phyloP scores from a whole-genome alignment of 2,797 vertebrate species.

The Cuculus canorus region DNA sequence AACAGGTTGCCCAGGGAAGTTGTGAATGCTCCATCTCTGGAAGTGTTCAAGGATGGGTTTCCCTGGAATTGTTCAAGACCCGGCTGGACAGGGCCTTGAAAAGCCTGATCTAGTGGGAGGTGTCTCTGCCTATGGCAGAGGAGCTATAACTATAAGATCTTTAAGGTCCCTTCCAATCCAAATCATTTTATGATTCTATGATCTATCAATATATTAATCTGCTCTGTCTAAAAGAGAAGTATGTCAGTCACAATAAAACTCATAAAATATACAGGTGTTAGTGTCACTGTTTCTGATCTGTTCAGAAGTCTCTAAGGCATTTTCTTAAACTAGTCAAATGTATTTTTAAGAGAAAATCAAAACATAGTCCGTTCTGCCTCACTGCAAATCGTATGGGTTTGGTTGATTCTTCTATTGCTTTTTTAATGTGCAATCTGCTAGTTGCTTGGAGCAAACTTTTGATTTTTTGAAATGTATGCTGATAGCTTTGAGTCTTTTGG shows the following conservation, averaged over 20 bases:
- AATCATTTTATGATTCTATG: no score
- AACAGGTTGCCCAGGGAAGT: no score
- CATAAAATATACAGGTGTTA: no score
- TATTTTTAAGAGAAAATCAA: background rate
- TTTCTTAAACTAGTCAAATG: background rate
- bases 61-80: no score
- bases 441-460: background rate
- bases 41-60: no score
- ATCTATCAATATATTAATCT: background rate
- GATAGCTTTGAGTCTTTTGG: background rate
- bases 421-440: constrained; percentile 21
- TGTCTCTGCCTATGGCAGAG: no score
- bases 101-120: no score
- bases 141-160: no score
- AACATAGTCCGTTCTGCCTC: background rate
- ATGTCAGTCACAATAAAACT: background rate
- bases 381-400: background rate
- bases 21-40: no score
- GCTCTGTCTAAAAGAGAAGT: background rate
- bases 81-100: no score
- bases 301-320: background rate
- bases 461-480: background rate
- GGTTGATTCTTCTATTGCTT: background rate
- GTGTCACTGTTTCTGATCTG: background rate
- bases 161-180: no score